Base-by-base conservation (phyloP, 2,888 invertebrate species). In the Zelleria hepariella region DNA sequence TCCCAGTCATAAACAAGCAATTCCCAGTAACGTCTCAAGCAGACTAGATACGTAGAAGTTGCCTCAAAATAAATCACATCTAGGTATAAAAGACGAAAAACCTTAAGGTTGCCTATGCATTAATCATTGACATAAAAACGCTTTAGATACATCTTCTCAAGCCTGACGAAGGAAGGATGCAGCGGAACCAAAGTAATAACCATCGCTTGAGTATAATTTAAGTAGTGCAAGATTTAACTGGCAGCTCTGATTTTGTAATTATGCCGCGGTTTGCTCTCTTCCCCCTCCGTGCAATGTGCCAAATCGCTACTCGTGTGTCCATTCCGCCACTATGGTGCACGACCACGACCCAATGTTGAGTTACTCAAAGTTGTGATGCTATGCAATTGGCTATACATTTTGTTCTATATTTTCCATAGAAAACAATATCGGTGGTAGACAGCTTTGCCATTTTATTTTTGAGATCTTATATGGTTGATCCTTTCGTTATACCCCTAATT, bases 141-240 rank as follows among this genome's bases (percentile, higher is more conserved):
- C 5, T 10, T 32, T 10, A 32, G 10, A 32, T n/a, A n/a, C n/a
- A n/a, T 5, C 4, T 2, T 42, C 10, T 42, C 15, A 54, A 23
- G 15, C 3, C 53, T 25, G 24, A 25, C 10, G 18, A 53, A 24
- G 15, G 3, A 54, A 26, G 5, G 32, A 42, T 42, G 32, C 32
- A 54, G n/a, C n/a, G n/a, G 24, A 54, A 26, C 25, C 20, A 23
- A 54, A 54, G 56, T 32, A 32, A 51, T 23, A 48, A 57, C 8
- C 47, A 48, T 51, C 27, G 26, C 26, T 26, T 77, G 77, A 74
- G 78, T 80, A 76, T 84, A 84, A 83, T 81, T 83, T 82, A 83
- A 85, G 79, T 81, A 78, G 79, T 78, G 82, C 80, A 81, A 83
- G 84, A 85, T 86, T 86, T 84, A 86, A 86, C 78, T 79, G 85